Evolutionary conservation across 2,888 invertebrate species (phyloP).

Genomic region (Drosophila heteroneura): DNA sequence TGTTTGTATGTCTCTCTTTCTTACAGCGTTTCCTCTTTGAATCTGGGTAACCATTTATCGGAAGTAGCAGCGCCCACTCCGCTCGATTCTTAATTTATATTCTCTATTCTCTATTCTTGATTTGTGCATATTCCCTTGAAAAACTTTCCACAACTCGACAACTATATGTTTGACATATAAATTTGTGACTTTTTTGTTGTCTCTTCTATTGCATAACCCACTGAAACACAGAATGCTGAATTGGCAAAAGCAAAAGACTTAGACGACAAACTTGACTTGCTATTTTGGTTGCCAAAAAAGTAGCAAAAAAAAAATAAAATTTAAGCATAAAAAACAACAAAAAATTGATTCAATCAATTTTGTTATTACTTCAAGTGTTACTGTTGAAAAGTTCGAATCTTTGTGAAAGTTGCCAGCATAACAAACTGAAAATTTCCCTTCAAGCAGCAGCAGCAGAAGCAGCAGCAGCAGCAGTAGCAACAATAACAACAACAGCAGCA

Average conservation of each 20-base stretch:
- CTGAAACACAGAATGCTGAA: neutral
- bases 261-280: conserved; percentile 53
- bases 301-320: neutral
- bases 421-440: conserved; percentile 61
- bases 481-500: neutral
- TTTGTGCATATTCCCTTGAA: neutral
- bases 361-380: conserved; percentile 25
- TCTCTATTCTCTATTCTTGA: neutral
- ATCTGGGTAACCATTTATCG: neutral
- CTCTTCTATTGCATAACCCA: conserved; percentile 26
- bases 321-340: neutral
- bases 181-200: neutral
- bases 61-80: neutral
- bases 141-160: neutral
- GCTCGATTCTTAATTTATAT: neutral
- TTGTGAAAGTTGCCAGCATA: conserved; percentile 69
- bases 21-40: conserved; percentile 14
- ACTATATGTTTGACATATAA: neutral
- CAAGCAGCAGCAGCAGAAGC: conserved; percentile 5
- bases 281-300: conserved; percentile 5
- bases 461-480: neutral
- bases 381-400: conserved; percentile 36
- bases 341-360: conserved; percentile 32
- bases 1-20: neutral
- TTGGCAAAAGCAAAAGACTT: conserved; percentile 57